Evolutionary conservation across 2,888 invertebrate genomes (phyloP), one percentile per base, ranked within the genome.

Genomic region (Magallana nippona): DNA sequence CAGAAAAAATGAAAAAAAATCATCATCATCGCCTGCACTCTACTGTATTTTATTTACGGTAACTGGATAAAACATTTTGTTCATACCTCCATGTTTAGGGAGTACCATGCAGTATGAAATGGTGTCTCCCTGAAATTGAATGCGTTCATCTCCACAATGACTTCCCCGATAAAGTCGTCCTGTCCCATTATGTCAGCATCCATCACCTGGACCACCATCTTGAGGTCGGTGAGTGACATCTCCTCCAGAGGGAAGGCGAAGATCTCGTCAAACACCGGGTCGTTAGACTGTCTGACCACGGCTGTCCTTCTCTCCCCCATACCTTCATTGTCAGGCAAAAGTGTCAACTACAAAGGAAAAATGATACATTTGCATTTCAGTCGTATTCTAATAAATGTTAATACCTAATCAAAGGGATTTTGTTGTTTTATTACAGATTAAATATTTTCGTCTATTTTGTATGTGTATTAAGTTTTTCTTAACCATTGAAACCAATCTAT

Each of bases 141-240:
- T 10, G 88, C 82, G 19, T 87, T 88, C 79, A 92, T 85, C 19
- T 89, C 84, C 44, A 93, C 87, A 55, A 92, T 88, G 2, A 88
- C 88, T 84, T 93, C 93, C 5, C 93, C 93, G 8, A 92, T 88
- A 60, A 93, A 89, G 83, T 93, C 93, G 88, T 93, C 93, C 32
- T 85, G 86, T 3, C 88, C 90, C 22, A 91, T 87, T 1, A 91
- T 83, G 58, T 92, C 91, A 81, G 91, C 87, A 83, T 93, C 93
- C 90, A 91, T 90, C 2, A 92, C 92, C 84, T 93, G 91, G 2
- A 90, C 89, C 10, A 92, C 85, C 82, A 93, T 82, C 56, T 87
- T 88, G 11, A 88, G 79, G 22, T 90, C 88, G 10, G 84, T 80
- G 2, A 93, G 87, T 19, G 88, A 90, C 44, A 82, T 82, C 80